Evolutionary conservation across 2,888 invertebrate genomes (phyloP), one percentile per base, ranked within the genome.

Genomic region (Seira musarum): DNA sequence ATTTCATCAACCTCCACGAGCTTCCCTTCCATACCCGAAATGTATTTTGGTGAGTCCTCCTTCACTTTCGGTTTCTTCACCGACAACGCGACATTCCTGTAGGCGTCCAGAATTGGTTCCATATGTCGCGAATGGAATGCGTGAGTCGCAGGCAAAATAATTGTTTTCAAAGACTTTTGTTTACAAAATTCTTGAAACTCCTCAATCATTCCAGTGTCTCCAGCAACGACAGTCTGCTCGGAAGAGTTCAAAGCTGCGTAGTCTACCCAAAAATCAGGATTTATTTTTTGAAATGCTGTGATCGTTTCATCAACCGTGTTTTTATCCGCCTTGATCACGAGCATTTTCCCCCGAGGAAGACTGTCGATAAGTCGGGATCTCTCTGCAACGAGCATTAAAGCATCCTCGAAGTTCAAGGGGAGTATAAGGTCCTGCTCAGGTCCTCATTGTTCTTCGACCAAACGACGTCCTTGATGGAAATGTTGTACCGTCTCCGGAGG

Each of bases 151-250:
- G 73, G 77, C 19, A 82, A 21, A 15, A 80, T 46, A 17, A 40
- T 68, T 19, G 19, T 67, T 66, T 70, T 80, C 1, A 78, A 25
- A 17, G 65, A 24, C 30, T 30, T 75, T 1, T 22, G 22, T 15
- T 49, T 25, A 19, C 66, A 67, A 49, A 46, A 57, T 0, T 53
- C 64, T 1, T 24, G 8, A 61, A 82, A 79, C 8, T 25, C 8
- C 0, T 19, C 10, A 8, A 82, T 67, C 5, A 17, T 64, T 0
- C 71, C 57, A 8, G 68, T 19, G 2, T 64, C 60, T 0, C 80
- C 84, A 0, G 84, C 81, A 1, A 84, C 67, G 1, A 84, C 84
- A 13, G 81, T 81, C 64, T 84, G 82, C 0, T 84, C 82, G 1
- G 40, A 13, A 13, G 81, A 80, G 49, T 84, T 84, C 1, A 80